Percentiles rank a stretch among this genome's conserved stretches.
These are phyloP conservation scores for Microctenopoma stevenorrisi DNA, from an alignment of 2,797 vertebrate genomes.

Conservation along the genomic window DNA sequence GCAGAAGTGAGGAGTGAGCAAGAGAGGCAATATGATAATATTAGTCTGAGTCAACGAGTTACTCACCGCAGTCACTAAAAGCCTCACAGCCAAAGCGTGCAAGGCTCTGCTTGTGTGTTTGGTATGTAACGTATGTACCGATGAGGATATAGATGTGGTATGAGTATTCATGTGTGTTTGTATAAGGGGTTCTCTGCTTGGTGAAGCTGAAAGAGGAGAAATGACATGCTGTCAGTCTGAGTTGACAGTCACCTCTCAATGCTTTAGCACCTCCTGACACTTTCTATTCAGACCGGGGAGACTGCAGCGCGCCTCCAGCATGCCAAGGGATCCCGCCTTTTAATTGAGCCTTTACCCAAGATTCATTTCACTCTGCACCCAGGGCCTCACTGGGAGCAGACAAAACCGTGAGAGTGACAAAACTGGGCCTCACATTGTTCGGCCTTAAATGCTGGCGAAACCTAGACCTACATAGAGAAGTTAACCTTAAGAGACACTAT, in stretches of 20 bases:
- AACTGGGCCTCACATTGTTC: conserved; percentile 58
- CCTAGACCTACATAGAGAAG: conserved; percentile 54
- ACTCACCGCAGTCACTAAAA: conserved; percentile 58
- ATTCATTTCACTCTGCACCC: conserved; percentile 76
- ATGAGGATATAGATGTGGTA: conserved; percentile 33
- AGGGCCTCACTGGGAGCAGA: conserved; percentile 59
- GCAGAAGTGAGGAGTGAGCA: conserved; percentile 36
- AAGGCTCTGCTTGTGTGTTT: conserved; percentile 52
- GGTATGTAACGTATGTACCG: conserved; percentile 69
- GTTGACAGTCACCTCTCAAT: conserved; percentile 75
- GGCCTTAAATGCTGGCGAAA: conserved; percentile 44
- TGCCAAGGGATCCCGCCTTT: conserved; percentile 67
- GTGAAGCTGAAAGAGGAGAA: conserved; percentile 79
- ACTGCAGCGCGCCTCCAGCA: conserved; percentile 61
- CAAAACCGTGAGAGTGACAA: conserved; percentile 64
- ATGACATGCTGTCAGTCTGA: conserved; percentile 81
- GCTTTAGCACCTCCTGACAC: conserved; percentile 73
- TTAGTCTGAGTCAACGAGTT: conserved; percentile 67
- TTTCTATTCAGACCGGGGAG: conserved; percentile 69
- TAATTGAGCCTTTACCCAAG: conserved; percentile 80
- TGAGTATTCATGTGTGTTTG: conserved; percentile 50
- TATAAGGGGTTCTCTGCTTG: conserved; percentile 54
- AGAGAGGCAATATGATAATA: conserved; percentile 52
- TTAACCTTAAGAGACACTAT: conserved; percentile 62
- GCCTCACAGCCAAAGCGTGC: conserved; percentile 52